Percentiles rank a stretch among this genome's conserved stretches.
Conservation (phyloP, 1,140 invertebrate genomes). For the Aphaenogaster ashmeadi region DNA sequence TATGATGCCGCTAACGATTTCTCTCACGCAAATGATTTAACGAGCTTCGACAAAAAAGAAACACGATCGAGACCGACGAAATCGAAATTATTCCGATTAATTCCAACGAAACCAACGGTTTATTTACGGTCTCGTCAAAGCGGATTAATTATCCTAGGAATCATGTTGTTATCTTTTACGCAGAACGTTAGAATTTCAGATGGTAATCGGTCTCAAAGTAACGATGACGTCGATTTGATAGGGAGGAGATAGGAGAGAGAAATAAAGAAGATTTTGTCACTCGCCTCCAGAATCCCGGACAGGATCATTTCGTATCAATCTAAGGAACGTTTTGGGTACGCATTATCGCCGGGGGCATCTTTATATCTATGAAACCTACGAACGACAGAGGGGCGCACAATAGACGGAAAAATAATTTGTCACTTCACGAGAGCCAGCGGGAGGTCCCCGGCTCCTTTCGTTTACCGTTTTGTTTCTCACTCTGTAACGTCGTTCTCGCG, state of each 20-base stretch:
- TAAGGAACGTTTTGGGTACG: not conserved
- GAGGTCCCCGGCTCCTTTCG: conserved; percentile 30
- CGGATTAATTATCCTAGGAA: conserved; percentile 34
- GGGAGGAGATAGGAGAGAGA: not conserved
- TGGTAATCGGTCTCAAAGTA: not conserved
- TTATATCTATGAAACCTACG: not conserved
- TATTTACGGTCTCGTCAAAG: conserved; percentile 8
- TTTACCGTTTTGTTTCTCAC: conserved; percentile 28
- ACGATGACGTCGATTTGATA: not conserved
- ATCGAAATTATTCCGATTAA: conserved; percentile 50
- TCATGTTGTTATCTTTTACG: not conserved
- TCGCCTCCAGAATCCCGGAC: conserved; percentile 11
- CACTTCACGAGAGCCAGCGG: conserved; percentile 58
- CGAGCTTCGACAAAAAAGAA: conserved; percentile 9
- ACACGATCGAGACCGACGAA: conserved; percentile 33
- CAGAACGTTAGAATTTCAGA: not conserved
- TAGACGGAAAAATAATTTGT: conserved; percentile 72
- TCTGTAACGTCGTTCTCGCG: conserved; percentile 54
- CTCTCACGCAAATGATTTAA: conserved; percentile 60
- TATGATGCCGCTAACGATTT: conserved; percentile 35
- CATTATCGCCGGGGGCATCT: conserved; percentile 59
- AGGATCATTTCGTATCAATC: conserved; percentile 20
- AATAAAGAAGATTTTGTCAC: not conserved
- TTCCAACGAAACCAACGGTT: conserved; percentile 19
- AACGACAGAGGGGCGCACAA: not conserved